Conservation (phyloP, 2,113 vertebrate species). For the Melospiza georgiana region DNA sequence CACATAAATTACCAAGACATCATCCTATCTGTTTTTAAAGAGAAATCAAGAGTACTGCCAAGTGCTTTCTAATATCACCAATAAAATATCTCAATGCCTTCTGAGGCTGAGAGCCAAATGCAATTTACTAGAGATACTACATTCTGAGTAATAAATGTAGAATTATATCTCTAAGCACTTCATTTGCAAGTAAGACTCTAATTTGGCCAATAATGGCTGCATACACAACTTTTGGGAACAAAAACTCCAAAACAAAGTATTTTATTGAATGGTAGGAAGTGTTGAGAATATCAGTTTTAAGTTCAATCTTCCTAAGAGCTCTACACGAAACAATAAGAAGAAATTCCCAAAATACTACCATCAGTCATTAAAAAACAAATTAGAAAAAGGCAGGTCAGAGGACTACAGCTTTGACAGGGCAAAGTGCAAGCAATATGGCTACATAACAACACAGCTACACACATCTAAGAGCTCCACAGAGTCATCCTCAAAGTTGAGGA, state of each 20-base stretch:
- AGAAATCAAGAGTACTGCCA: not conserved
- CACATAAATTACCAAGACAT: not conserved
- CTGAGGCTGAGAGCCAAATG: not conserved
- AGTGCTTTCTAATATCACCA: not conserved
- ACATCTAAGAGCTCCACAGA: rapidly evolving
- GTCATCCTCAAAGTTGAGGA: not conserved
- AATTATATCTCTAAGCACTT: not conserved
- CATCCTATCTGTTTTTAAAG: not conserved
- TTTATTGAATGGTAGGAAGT: not conserved
- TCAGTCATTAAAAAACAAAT: not conserved
- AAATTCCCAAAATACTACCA: not conserved
- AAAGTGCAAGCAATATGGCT: not conserved
- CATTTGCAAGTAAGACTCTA: not conserved
- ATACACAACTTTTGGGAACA: not conserved
- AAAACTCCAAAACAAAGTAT: not conserved
- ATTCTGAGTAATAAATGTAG: not conserved
- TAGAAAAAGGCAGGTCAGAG: not conserved
- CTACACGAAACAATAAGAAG: not conserved
- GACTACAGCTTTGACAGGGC: not conserved
- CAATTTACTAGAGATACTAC: not conserved
- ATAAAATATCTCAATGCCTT: not conserved
- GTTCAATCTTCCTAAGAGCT: not conserved
- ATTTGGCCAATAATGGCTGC: not conserved
- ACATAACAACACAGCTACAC: not conserved
- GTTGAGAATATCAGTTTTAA: not conserved